Base-by-base conservation (phyloP, 2,888 invertebrate species). In the Tetropium fuscum region DNA sequence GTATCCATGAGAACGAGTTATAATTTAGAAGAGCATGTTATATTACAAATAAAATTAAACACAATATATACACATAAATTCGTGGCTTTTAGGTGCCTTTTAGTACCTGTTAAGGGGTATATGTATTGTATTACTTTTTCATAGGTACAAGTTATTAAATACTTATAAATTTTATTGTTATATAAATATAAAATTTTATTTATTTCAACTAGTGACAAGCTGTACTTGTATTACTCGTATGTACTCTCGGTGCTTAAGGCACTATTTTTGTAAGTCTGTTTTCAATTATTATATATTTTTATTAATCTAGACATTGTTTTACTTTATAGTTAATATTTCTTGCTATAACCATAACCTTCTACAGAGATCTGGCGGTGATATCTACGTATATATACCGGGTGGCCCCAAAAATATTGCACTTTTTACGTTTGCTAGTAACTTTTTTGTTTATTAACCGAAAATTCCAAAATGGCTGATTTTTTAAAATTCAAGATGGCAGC, bases 71-170 rank as follows among this genome's bases (percentile, higher is more conserved):
- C n/a, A n/a, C n/a, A n/a, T n/a, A n/a, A n/a, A n/a, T n/a, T n/a
- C n/a, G n/a, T 64, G 68, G 73, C 73, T 73, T 72, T 58, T 71
- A 72, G 73, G 73, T 70, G 73, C 73, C 70, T 73, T 70, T 57
- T 47, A 49, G 30, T 38, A 36, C 25, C 22, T 36, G 22, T 45
- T 32, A 16, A 34, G 44, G 34, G 19, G 8, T n/a, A 49, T 54
- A 20, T 34, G 20, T 40, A 48, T 22, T 51, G 22, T 54, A 56
- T 34, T 34, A 34, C 47, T 53, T 51, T 53, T 58, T 47, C 20
- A 40, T 41, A 43, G 44, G n/a, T n/a, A n/a, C 30, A 34, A 18
- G 32, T 58, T 27, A 53, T 36, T 43, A 45, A 15, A 40, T 48
- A 43, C 19, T 49, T 44, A 18, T 13, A 41, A 41, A 48, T 54